Conservation (phyloP, 2,113 vertebrate genomes). For the Fukomys damarensis region DNA sequence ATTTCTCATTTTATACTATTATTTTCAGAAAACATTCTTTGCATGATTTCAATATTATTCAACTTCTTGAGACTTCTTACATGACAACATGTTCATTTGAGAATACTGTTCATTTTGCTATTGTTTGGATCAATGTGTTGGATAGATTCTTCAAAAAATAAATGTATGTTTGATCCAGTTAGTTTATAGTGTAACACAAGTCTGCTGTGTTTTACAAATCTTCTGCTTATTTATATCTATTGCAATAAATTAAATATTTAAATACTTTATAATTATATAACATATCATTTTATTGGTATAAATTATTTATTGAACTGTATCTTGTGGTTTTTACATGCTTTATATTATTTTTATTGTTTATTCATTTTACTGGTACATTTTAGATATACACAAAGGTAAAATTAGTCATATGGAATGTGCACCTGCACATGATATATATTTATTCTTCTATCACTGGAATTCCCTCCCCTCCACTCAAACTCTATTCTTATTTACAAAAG, state of each 20-base stretch:
- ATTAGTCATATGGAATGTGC: no score
- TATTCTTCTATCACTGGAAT: no score
- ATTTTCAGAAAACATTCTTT: neutral
- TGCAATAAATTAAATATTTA: neutral
- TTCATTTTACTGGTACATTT: no score
- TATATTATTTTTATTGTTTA: no score
- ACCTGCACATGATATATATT: no score
- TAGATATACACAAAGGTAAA: no score
- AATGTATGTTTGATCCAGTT: neutral
- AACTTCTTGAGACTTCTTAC: neutral
- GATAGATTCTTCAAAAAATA: neutral
- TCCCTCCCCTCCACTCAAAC: neutral
- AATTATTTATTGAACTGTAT: neutral
- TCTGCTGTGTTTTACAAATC: neutral
- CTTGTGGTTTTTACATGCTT: neutral
- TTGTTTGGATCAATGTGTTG: neutral
- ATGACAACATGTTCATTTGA: neutral
- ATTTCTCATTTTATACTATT: neutral
- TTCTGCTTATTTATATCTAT: neutral
- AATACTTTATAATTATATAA: neutral
- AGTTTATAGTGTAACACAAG: neutral
- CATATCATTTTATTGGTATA: neutral
- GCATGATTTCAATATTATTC: no score
- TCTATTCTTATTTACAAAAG: neutral
- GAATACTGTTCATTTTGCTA: neutral